phyloP scores from a whole-genome alignment of 2,113 vertebrate species.

The Lepus americanus region DNA sequence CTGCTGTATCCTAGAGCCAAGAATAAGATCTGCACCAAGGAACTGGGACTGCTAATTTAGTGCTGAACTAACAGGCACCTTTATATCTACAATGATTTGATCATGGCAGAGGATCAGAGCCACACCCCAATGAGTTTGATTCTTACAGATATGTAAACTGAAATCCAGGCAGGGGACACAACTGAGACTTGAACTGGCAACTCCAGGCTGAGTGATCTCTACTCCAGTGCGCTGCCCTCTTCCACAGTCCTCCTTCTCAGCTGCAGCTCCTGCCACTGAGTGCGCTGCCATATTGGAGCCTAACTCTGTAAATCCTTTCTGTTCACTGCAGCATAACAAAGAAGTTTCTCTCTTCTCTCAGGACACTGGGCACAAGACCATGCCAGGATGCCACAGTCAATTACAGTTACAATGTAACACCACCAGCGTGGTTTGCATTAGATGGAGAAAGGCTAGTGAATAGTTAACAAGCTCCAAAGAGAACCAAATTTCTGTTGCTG shows the following conservation, averaged over 20 bases:
- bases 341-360: not conserved
- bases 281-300: not conserved
- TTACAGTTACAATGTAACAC: conserved; percentile 3
- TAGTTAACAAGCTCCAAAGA: not conserved
- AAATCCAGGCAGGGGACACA: not conserved
- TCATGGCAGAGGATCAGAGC: not conserved
- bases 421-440: not conserved
- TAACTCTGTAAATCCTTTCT: conserved; percentile 4
- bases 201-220: not conserved
- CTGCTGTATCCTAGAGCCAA: not conserved
- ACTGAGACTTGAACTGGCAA: conserved; percentile 10
- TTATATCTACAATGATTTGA: not conserved
- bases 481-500: not conserved
- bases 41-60: conserved; percentile 14
- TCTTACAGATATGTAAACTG: not conserved
- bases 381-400: not conserved
- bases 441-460: not conserved
- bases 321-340: conserved; percentile 37
- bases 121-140: not conserved
- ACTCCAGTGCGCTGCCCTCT: not conserved
- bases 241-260: no score
- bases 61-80: not conserved
- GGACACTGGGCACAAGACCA: not conserved
- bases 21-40: conserved; percentile 45
- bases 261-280: not conserved